Base-by-base conservation (phyloP, 53 echinoderm and acorn worm genomes). In the Holothuria leucospilota region DNA sequence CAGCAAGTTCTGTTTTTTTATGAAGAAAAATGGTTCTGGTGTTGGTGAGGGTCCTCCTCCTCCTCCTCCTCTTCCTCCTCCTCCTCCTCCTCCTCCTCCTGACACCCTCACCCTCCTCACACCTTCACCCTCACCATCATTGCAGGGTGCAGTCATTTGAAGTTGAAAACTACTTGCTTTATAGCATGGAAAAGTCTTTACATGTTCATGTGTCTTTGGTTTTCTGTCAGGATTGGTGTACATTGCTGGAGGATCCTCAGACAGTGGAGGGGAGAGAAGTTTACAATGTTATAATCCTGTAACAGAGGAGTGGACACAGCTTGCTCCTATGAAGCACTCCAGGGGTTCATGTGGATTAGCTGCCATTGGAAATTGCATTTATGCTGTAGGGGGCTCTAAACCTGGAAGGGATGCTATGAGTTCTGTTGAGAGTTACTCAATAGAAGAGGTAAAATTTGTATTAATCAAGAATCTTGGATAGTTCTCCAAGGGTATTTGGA, bases 271-370 rank as follows among this genome's bases (percentile, higher is more conserved):
- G 12, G 98, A 95, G 51, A 91, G 85, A 41, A 85, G 90, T 13
- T 87, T 93, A 12, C 95, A 95, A 61, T 90, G 90, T 88, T 97
- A 90, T 90, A 94, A 97, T 71, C 98, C 98, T 56, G 82, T 95
- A 16, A 97, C 93, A 38, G 90, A 80, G 62, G 98, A 95, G 74
- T 95, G 95, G 93, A 93, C 86, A 39, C 84, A 88, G 78, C 91
- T 97, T 68, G 90, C 94, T 39, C 88, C 83, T 61, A 95, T 97
- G 98, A 89, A 90, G 34, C 90, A 90, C 64, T 93, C 93, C 77
- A 85, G 98, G 63, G 85, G 90, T 29, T 90, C 91, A 63, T 91
- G 89, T 59, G 87, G 91, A 16, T 85, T 92, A 81, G 98, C 85
- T 24, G 95, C 89, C 39, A 62, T 97, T 23, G 90, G 92, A 11